A percentile compares a stretch with the other conserved stretches of the same genome.
phyloP scores from a whole-genome alignment of 1,140 invertebrate species.

The Maconellicoccus hirsutus region DNA sequence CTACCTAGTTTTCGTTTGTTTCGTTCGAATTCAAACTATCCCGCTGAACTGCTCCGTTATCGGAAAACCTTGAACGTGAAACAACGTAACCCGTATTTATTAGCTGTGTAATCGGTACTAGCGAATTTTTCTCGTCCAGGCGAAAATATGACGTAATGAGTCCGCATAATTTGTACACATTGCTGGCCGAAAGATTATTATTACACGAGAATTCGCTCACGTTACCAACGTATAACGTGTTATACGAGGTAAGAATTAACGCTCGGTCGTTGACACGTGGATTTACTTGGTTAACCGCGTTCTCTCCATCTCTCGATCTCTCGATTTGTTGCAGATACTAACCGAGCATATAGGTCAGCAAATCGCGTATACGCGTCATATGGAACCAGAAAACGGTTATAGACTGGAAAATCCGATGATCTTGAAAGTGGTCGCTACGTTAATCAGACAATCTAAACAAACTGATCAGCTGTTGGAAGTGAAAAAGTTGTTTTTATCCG shows the following conservation, averaged over 20 bases:
- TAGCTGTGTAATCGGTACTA: conserved; percentile 1
- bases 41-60: no score
- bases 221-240: conserved; percentile 91
- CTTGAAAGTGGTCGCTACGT: conserved; percentile 94
- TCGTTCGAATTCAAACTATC: no score
- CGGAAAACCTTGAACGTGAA: no score
- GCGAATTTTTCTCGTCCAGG: conserved; percentile 40
- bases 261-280: neutral
- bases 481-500: conserved; percentile 91
- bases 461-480: conserved; percentile 82
- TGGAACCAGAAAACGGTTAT: conserved; percentile 88
- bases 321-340: conserved; percentile 59
- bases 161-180: conserved; percentile 92
- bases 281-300: no score
- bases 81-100: neutral
- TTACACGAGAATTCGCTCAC: conserved; percentile 79
- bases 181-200: conserved; percentile 83
- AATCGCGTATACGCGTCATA: conserved; percentile 79
- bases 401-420: conserved; percentile 94
- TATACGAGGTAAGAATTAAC: conserved; percentile 68
- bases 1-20: no score
- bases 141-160: conserved; percentile 98
- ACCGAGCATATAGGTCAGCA: conserved; percentile 93
- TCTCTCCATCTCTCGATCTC: no score
- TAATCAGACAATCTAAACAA: conserved; percentile 91